A percentile compares a stretch with the other conserved stretches of the same genome.
Evolutionary conservation across 1,140 invertebrate species (phyloP).

Genomic region (Pachyrhynchus sulphureomaculatus): DNA sequence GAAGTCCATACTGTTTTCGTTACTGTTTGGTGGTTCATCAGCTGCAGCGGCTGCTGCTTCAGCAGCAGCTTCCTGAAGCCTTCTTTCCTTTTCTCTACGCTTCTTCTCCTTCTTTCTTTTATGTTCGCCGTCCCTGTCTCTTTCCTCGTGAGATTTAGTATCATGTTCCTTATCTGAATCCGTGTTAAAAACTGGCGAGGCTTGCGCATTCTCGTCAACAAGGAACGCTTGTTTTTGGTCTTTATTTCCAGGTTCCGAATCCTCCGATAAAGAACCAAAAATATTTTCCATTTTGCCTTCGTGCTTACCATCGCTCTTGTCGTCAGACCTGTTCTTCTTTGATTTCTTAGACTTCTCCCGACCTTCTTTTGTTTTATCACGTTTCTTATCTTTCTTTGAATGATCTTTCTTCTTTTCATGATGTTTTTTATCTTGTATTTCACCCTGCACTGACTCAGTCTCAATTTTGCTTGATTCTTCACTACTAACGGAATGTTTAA

Average conservation of each 20-base stretch:
- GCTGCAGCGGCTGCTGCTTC: constrained; percentile 45
- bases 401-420: constrained; percentile 64
- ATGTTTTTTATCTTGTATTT: constrained; percentile 50
- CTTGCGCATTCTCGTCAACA: constrained; percentile 34
- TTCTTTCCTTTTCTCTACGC: constrained; percentile 60
- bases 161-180: constrained; percentile 42
- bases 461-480: constrained; percentile 56
- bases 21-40: constrained; percentile 55
- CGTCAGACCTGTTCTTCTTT: constrained; percentile 55
- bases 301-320: constrained; percentile 54
- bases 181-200: constrained; percentile 20
- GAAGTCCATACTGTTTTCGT: constrained; percentile 77
- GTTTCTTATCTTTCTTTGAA: constrained; percentile 71
- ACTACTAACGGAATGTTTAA: constrained; percentile 65
- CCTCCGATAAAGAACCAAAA: constrained; percentile 82
- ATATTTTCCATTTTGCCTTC: constrained; percentile 84
- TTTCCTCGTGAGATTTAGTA: constrained; percentile 43
- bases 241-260: constrained; percentile 51
- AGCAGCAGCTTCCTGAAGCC: constrained; percentile 44
- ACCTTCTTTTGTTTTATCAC: constrained; percentile 68
- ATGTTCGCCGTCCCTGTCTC: constrained; percentile 55
- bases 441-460: constrained; percentile 39
- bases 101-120: constrained; percentile 68
- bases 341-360: constrained; percentile 63
- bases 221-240: constrained; percentile 32